Evolutionary conservation across 2,797 vertebrate species (phyloP).

Genomic region (Enteromius mattozi): DNA sequence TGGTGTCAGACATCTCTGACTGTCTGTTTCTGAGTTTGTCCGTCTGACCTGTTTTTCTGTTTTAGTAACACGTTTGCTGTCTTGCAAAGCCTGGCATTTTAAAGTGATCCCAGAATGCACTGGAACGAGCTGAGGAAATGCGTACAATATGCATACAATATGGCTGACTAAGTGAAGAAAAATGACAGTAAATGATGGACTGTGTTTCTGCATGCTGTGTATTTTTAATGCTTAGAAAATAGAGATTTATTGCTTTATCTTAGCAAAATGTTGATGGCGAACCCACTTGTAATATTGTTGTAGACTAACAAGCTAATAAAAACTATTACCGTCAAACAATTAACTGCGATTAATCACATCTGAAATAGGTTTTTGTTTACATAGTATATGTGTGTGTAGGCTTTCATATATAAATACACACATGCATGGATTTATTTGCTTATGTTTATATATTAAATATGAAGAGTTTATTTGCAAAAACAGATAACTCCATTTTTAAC

Average conservation of each 20-base stretch:
- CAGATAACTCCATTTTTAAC: too few species aligned
- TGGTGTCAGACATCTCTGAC: conserved; percentile 18
- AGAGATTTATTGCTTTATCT: neutral
- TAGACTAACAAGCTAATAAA: neutral
- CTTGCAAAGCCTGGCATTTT: neutral
- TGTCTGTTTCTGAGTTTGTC: neutral
- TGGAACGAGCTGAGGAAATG: neutral
- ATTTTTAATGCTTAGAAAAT: neutral
- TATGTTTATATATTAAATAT: too few species aligned
- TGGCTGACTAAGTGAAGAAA: neutral
- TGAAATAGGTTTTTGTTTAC: too few species aligned
- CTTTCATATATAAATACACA: too few species aligned
- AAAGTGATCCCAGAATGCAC: neutral
- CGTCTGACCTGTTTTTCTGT: neutral
- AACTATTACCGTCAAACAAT: too few species aligned
- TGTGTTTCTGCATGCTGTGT: neutral
- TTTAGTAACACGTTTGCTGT: neutral
- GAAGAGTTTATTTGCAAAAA: too few species aligned
- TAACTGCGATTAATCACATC: too few species aligned
- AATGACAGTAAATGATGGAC: neutral
- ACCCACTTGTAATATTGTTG: neutral
- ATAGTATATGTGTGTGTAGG: too few species aligned
- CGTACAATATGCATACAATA: neutral
- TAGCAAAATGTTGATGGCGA: neutral
- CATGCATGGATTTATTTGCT: too few species aligned